phyloP scores from a whole-genome alignment of 2,113 vertebrate species.

The Azemiops feae region DNA sequence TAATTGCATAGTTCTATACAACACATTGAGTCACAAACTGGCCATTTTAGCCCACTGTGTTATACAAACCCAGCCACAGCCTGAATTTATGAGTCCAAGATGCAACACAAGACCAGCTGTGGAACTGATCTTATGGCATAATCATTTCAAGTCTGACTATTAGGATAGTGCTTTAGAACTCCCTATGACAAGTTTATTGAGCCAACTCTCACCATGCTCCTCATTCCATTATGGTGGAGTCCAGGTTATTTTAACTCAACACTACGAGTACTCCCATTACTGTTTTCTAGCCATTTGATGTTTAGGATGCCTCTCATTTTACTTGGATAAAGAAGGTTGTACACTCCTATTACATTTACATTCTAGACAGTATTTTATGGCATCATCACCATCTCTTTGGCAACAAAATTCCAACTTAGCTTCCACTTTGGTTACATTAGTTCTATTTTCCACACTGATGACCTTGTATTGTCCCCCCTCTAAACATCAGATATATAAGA shows the following conservation, averaged over 20 bases:
- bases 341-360: neutral
- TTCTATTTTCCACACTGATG: neutral
- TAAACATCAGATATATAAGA: slow-evolving; percentile 28
- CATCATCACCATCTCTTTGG: accelerated
- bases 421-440: neutral
- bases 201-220: neutral
- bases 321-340: neutral
- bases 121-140: neutral
- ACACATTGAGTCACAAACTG: neutral
- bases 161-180: neutral
- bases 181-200: neutral
- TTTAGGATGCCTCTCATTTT: slow-evolving; percentile 8
- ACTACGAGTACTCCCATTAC: neutral
- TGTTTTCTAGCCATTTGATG: neutral
- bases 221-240: neutral
- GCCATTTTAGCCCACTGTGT: neutral
- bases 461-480: neutral
- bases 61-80: neutral
- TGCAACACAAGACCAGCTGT: neutral
- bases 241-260: neutral
- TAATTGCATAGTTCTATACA: neutral
- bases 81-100: neutral
- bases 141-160: neutral
- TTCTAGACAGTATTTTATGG: neutral
- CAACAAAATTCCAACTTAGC: accelerated